These are phyloP conservation scores for Listronotus bonariensis DNA, from an alignment of 1,140 invertebrate genomes.

Conservation along the genomic window DNA sequence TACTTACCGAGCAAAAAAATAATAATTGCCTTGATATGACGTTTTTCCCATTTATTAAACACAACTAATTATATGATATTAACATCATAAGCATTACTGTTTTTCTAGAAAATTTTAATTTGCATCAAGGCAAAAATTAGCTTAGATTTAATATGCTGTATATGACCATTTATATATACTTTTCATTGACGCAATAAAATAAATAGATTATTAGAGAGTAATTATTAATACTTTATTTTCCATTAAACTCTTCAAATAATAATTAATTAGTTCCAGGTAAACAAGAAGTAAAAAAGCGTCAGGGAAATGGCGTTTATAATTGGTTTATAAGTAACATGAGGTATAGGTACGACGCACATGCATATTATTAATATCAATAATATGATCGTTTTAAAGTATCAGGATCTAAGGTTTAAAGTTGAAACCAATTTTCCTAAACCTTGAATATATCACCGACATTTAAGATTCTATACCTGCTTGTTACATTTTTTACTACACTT, in stretches of 20 bases:
- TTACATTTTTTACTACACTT: too few species aligned
- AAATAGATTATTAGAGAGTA: constrained; percentile 20
- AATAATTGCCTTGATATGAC: too few species aligned
- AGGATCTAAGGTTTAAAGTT: too few species aligned
- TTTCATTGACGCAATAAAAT: constrained; percentile 15
- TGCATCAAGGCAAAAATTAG: too few species aligned
- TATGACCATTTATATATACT: constrained; percentile 5
- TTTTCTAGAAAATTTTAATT: too few species aligned
- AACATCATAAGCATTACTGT: too few species aligned
- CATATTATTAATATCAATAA: constrained; percentile 19
- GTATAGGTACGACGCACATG: neutral
- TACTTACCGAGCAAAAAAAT: too few species aligned
- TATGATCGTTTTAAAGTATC: neutral
- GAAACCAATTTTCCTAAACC: too few species aligned
- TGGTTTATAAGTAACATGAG: constrained; percentile 13
- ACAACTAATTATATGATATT: too few species aligned
- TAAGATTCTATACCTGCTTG: too few species aligned
- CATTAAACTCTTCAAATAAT: constrained; percentile 16
- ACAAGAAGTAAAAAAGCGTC: constrained; percentile 17
- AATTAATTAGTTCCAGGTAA: constrained; percentile 16
- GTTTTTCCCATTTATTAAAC: too few species aligned
- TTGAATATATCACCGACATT: too few species aligned
- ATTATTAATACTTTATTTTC: constrained; percentile 20
- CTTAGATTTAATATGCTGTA: neutral
- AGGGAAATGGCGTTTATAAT: constrained; percentile 1